Base-by-base conservation (phyloP, 92 coral and sea anemone genomes). In the Zoanthus sansibaricus region DNA sequence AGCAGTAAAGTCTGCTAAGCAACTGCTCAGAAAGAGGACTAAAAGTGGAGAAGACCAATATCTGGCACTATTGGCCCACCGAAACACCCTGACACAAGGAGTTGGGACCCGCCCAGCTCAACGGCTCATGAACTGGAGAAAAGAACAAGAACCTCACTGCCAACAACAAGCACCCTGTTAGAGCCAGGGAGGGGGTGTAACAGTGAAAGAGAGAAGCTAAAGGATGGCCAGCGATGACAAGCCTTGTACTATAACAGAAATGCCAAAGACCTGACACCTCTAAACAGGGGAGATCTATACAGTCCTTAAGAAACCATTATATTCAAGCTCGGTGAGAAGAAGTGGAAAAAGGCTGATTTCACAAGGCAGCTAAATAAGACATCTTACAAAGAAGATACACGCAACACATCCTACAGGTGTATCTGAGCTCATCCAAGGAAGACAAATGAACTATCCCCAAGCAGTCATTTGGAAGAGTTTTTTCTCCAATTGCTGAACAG, bases 401-500 rank as follows among this genome's bases (percentile, higher is more conserved):
- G 78, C 37, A 77, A 82, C 7, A 69, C 82, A 55, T 52, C 84
- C 13, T 76, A 76, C 62, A 83, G 88, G 69, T 70, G 75, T 0
- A 84, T 83, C 72, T 47, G 92, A 84, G 37, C 56, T 67, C 88
- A 88, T 15, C 64, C 82, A 52, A 82, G 68, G 20, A 61, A 37
- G 46, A 72, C 66, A 11, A 52, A 70, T 21, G 83, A 56, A 37
- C 77, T 67, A 77, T 48, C 82, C 78, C 30, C 77, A 73, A 73
- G 30, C 54, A 44, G 56, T 42, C 30, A 16, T 73, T 56, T 42
- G 20, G 55, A 73, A 51, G 56, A 51, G 56, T 51, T 51, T 51
- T 51, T 11, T 51, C 7, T 25, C 25, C 25, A 0, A 25, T 25
- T 25, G 25, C 25, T 25, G 25, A 25, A 25, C 25, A 25, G 25